A percentile compares a stretch with the other conserved stretches of the same genome.
Conservation (phyloP, 2,797 vertebrate genomes). For the Bucorvus abyssinicus region DNA sequence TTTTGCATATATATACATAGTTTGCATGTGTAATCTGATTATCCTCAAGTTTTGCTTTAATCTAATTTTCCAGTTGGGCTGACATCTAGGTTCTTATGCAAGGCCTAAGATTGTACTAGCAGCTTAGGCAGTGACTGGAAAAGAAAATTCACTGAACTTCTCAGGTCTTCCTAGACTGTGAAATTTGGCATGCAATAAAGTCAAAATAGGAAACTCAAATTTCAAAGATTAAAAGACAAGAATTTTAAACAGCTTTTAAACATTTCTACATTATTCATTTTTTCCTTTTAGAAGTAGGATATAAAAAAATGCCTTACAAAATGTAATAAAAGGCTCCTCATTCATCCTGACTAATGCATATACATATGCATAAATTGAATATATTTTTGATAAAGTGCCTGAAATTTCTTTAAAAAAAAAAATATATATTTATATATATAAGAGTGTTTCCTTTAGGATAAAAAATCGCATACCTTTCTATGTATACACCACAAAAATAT, state of each 20-base stretch:
- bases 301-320: neutral
- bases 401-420: neutral
- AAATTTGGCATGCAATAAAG: neutral
- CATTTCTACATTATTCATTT: neutral
- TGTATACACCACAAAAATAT: neutral
- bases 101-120: neutral
- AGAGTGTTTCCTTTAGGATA: neutral
- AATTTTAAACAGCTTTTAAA: neutral
- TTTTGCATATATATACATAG: neutral
- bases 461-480: neutral
- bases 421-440: neutral
- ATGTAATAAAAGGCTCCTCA: neutral
- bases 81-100: neutral
- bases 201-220: neutral
- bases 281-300: neutral
- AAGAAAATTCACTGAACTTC: neutral
- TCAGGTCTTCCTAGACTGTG: neutral
- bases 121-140: neutral
- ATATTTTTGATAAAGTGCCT: neutral
- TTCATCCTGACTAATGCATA: neutral
- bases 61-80: neutral
- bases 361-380: neutral
- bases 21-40: neutral
- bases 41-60: neutral
- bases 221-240: neutral